Evolutionary conservation across 1,140 invertebrate genomes (phyloP), one percentile per base, ranked within the genome.

Genomic region (Zophobas atratus): DNA sequence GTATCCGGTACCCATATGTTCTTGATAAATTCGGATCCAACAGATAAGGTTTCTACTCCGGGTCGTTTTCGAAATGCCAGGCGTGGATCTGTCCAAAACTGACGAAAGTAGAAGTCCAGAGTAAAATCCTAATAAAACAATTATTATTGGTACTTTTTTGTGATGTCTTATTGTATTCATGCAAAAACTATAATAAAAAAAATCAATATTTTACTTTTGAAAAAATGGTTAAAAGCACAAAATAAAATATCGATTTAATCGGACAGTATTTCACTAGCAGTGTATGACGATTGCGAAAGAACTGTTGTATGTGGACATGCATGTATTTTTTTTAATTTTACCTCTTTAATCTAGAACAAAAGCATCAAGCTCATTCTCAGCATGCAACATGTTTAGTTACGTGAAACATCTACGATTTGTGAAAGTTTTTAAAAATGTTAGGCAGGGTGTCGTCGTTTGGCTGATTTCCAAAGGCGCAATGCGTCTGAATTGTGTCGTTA

Each of bases 1-100:
- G 97, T 99, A 89, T 99, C 97, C 81, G 98, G 98, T 85, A 98
- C 96, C 97, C 97, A 99, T 87, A 99, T 97, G 88, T 97, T 97
- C 88, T 97, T 96, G 87, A 99, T 96, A 88, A 97, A 98, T 90
- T 96, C 97, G 82, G 94, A 97, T 81, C 94, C 97, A 81, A 95
- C 96, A 81, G 94, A 95, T 79, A 97, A 90, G 80, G 94, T 96
- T 86, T 97, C 95, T 77, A 97, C 94, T 76, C 95, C 95, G 51
- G 92, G 92, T 85, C 94, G 89, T 88, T 95, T 94, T 87, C 93
- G 93, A 89, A 97, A 98, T 78, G 94, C 94, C 86, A 99, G 90
- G 84, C 97, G 91, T 80, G 96, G 95, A 89, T 99, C 98, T 85
- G 94, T 97, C 97, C 98, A 99, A 89, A 96, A 97, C 91, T 99